A percentile compares a stretch with the other conserved stretches of the same genome.
Conservation (phyloP, 2,888 invertebrate genomes). For the Sceliomorpha sp. region DNA sequence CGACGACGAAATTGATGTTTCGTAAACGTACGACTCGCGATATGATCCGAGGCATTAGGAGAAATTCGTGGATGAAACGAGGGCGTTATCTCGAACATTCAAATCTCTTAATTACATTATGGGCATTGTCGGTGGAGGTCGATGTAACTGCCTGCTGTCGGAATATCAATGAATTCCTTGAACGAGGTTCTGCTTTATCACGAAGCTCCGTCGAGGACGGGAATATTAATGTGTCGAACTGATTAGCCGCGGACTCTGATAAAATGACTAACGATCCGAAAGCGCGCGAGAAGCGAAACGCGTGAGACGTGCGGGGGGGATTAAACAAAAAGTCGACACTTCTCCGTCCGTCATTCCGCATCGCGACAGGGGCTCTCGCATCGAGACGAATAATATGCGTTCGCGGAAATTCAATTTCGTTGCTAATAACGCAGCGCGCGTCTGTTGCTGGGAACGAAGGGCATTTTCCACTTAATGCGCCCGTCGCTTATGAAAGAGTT, state of each 20-base stretch:
- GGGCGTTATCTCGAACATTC: slow-evolving; percentile 63
- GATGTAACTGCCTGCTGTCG: slow-evolving; percentile 40
- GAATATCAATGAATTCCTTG: slow-evolving; percentile 60
- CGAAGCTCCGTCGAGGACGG: slow-evolving; percentile 24
- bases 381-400: too few species aligned
- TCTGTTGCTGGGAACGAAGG: slow-evolving; percentile 4
- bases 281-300: slow-evolving; percentile 12
- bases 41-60: slow-evolving; percentile 10
- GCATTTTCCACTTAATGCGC: slow-evolving; percentile 4
- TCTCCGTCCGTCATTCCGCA: too few species aligned
- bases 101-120: slow-evolving; percentile 67
- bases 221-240: slow-evolving; percentile 53
- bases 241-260: slow-evolving; percentile 42
- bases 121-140: slow-evolving; percentile 51
- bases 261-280: slow-evolving; percentile 26
- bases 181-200: slow-evolving; percentile 47
- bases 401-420: slow-evolving; percentile 17
- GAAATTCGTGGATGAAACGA: slow-evolving; percentile 43
- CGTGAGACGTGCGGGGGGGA: slow-evolving; percentile 2
- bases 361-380: too few species aligned
- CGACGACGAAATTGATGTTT: slow-evolving; percentile 9
- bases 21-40: slow-evolving; percentile 8
- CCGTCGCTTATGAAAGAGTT: slow-evolving; percentile 8
- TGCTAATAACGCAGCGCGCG: slow-evolving; percentile 3
- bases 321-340: too few species aligned